Conservation (phyloP, 2,797 vertebrate species). For the Enteromius viviparus region DNA sequence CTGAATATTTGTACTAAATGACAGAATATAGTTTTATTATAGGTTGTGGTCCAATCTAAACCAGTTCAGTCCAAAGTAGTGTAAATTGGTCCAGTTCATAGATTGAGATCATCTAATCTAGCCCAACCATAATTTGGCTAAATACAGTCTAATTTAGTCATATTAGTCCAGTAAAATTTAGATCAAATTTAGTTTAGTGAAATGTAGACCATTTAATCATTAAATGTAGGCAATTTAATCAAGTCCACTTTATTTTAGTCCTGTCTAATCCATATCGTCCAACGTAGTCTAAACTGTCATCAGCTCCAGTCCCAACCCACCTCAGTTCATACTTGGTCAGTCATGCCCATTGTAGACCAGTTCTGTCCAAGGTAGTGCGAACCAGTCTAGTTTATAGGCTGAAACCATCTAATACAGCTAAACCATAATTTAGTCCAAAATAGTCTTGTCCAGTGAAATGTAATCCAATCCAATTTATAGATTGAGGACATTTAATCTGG, state of each 20-base stretch:
- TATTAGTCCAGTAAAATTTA: not conserved
- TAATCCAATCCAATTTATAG: not conserved
- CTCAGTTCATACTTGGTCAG: not conserved
- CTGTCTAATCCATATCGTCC: not conserved
- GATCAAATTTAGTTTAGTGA: not conserved
- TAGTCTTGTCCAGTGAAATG: not conserved
- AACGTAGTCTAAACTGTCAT: not conserved
- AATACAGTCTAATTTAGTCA: not conserved
- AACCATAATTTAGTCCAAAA: not conserved
- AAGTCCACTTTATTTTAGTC: not conserved
- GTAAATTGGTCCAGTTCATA: not conserved
- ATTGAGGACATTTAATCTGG: not conserved
- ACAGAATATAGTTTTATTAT: not conserved
- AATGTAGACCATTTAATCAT: not conserved
- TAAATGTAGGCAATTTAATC: too few relatives aligned
- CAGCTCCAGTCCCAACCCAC: not conserved
- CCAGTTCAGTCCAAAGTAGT: not conserved
- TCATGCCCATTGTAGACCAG: not conserved
- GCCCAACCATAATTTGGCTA: not conserved
- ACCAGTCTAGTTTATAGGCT: not conserved
- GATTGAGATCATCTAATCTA: not conserved
- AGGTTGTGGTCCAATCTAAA: not conserved
- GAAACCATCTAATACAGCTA: not conserved
- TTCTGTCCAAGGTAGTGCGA: not conserved
- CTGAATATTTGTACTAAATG: not conserved